Percentiles rank a stretch among this genome's conserved stretches.
These are phyloP conservation scores for Emberiza fucata DNA, from an alignment of 2,113 vertebrate genomes.

Conservation along the genomic window DNA sequence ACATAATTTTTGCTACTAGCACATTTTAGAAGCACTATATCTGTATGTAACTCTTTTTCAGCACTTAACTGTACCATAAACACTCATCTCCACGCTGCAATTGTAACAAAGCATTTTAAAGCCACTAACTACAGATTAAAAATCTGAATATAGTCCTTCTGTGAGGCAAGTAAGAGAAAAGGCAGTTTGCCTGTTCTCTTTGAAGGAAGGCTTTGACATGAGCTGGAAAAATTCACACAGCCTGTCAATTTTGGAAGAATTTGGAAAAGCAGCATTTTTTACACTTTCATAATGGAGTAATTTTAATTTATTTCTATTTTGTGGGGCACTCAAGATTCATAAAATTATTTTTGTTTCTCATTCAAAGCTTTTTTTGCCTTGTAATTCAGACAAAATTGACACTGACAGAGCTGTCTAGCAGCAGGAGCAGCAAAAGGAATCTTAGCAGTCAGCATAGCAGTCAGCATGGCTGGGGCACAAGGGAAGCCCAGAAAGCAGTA, in stretches of 20 bases:
- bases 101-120: background rate
- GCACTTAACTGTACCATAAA: background rate
- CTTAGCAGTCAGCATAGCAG: background rate
- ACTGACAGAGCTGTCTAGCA: background rate
- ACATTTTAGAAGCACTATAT: background rate
- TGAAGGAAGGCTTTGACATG: background rate
- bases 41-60: background rate
- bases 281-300: background rate
- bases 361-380: background rate
- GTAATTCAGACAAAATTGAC: background rate
- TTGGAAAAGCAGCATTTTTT: background rate
- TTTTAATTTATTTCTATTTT: background rate
- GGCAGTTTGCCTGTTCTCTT: background rate
- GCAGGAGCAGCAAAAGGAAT: background rate
- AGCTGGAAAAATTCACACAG: background rate
- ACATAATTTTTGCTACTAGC: background rate
- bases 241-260: background rate
- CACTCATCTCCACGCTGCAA: background rate
- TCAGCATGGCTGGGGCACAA: background rate
- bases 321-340: background rate
- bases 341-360: background rate
- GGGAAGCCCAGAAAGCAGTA: background rate
- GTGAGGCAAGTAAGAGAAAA: background rate
- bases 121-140: background rate
- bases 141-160: background rate